Evolutionary conservation across 2,113 vertebrate species (phyloP).

Genomic region (Donacobius atricapilla): DNA sequence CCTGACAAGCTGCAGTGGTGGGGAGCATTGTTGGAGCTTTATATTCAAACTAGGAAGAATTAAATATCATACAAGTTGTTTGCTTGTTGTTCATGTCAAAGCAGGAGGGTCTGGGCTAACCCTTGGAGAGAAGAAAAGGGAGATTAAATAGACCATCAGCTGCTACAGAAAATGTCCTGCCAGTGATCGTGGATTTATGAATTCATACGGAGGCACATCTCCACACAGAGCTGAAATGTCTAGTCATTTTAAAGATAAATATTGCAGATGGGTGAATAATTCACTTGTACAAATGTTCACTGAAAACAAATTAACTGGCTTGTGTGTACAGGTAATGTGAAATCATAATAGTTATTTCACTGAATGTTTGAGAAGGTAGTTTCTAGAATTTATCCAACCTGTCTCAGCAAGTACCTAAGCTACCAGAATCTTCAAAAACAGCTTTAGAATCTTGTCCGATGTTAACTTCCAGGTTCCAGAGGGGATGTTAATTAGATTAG

Average conservation of each 20-base stretch:
- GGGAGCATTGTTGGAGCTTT: not conserved
- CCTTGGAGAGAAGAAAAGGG: slow-evolving; percentile 20
- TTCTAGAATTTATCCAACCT: not conserved
- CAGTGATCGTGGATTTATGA: slow-evolving; percentile 24
- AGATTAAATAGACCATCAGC: slow-evolving; percentile 50
- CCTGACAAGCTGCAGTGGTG: not conserved
- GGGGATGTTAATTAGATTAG: not conserved
- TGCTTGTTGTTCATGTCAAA: slow-evolving; percentile 1
- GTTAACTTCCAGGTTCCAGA: not conserved
- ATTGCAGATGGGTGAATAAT: slow-evolving; percentile 63
- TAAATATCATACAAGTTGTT: not conserved
- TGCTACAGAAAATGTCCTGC: slow-evolving; percentile 31
- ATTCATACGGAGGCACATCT: not conserved
- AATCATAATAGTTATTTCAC: not conserved
- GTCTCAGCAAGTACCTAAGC: not conserved
- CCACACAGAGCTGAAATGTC: slow-evolving; percentile 21
- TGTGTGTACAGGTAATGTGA: slow-evolving; percentile 26
- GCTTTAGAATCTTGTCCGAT: not conserved
- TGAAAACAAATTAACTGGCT: slow-evolving; percentile 48
- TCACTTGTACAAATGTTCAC: slow-evolving; percentile 46
- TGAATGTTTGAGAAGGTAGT: not conserved
- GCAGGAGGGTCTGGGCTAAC: slow-evolving; percentile 2
- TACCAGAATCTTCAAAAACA: not conserved
- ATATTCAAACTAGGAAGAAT: not conserved
- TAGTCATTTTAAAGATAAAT: slow-evolving; percentile 59